Conservation (phyloP, 2,888 invertebrate genomes). For the Pyrochroa serraticornis region DNA sequence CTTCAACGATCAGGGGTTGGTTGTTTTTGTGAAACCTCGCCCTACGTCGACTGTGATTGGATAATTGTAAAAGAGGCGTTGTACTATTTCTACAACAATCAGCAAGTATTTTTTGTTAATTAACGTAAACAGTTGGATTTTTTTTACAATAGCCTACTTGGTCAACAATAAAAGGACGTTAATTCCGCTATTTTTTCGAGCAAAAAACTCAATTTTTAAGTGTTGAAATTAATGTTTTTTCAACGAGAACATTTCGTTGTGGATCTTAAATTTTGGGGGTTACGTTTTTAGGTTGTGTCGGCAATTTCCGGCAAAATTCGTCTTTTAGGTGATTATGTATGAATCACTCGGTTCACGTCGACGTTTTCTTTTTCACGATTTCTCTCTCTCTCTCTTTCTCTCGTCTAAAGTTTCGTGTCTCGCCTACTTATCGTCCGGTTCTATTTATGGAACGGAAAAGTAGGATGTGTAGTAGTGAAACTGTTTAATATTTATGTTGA, state of each 20-base stretch:
- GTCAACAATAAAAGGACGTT: conserved; percentile 14
- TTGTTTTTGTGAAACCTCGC: too few species aligned
- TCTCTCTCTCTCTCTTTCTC: conserved; percentile 10
- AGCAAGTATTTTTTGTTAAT: conserved; percentile 4
- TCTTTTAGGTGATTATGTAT: conserved; percentile 25
- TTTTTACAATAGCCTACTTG: background rate
- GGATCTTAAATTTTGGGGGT: too few species aligned
- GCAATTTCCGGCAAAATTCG: conserved; percentile 23
- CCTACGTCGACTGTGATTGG: background rate
- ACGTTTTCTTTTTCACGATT: too few species aligned
- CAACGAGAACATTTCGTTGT: too few species aligned
- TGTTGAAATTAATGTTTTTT: background rate
- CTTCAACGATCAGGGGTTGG: too few species aligned
- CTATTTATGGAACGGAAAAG: conserved; percentile 21
- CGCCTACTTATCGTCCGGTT: conserved; percentile 11
- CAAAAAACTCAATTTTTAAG: too few species aligned
- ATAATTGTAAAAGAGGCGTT: background rate
- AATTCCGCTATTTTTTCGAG: too few species aligned
- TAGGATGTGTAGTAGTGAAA: conserved; percentile 23
- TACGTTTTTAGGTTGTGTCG: conserved; percentile 6
- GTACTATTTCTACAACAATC: background rate
- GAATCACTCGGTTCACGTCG: conserved; percentile 23
- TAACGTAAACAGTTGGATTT: background rate
- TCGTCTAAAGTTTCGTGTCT: background rate
- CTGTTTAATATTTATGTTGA: conserved; percentile 47